A percentile compares a stretch with the other conserved stretches of the same genome.
phyloP scores from a whole-genome alignment of 2,797 vertebrate species.

The Bufotes viridis region DNA sequence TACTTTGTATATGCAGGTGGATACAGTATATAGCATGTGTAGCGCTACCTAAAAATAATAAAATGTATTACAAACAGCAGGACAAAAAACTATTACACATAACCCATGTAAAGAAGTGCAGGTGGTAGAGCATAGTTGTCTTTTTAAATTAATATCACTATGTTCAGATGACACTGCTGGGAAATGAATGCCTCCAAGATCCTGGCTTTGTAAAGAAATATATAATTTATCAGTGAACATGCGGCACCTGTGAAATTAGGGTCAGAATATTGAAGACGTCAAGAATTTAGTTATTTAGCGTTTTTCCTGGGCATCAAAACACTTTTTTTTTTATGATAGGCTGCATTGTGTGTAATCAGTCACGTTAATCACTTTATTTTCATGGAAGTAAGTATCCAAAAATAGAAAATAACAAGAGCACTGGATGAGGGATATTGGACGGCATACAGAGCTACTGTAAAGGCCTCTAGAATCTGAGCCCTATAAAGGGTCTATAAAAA shows the following conservation, averaged over 20 bases:
- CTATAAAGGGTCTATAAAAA: too few species aligned
- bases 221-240: constrained; percentile 36
- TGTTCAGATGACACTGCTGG: constrained; percentile 23
- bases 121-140: constrained; percentile 36
- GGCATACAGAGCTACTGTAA: too few species aligned
- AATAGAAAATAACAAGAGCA: not conserved
- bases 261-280: constrained; percentile 15
- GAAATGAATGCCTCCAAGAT: constrained; percentile 13
- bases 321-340: not conserved
- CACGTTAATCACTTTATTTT: constrained; percentile 3
- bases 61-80: not conserved
- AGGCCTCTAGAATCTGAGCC: too few species aligned
- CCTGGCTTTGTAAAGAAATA: constrained; percentile 11
- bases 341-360: not conserved
- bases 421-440: too few species aligned
- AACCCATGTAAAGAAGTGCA: constrained; percentile 12
- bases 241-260: constrained; percentile 16
- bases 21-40: not conserved
- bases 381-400: not conserved
- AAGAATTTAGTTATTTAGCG: constrained; percentile 9
- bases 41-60: not conserved
- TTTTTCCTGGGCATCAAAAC: not conserved
- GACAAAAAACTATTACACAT: not conserved
- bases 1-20: not conserved
- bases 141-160: constrained; percentile 46